A percentile compares a stretch with the other conserved stretches of the same genome.
These are phyloP conservation scores for Hystrix cristata DNA, from an alignment of 2,113 vertebrate species.

Conservation along the genomic window DNA sequence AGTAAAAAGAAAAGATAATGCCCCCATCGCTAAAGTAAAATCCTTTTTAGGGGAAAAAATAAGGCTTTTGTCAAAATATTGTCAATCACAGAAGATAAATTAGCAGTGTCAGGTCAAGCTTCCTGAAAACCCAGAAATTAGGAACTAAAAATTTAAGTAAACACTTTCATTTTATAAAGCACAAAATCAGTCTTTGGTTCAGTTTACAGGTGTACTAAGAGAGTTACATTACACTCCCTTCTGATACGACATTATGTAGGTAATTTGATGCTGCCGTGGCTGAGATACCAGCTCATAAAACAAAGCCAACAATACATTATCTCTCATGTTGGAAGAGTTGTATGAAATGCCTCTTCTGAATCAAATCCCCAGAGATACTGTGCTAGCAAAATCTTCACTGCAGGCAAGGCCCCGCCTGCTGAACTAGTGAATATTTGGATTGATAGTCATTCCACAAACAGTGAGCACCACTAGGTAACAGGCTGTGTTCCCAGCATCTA, in stretches of 20 bases:
- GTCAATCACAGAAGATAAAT: slow-evolving; percentile 31
- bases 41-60: not conserved
- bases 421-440: not conserved
- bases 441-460: not conserved
- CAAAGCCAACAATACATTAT: slow-evolving; percentile 29
- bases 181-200: slow-evolving; percentile 28
- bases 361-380: not conserved
- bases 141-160: slow-evolving; percentile 43
- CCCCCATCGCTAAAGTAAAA: slow-evolving; percentile 9
- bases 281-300: not conserved
- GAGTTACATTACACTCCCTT: not conserved
- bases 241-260: not conserved
- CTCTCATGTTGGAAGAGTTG: slow-evolving; percentile 50
- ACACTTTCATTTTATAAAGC: not conserved
- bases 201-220: not conserved
- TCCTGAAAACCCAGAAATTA: slow-evolving; percentile 13
- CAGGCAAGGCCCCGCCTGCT: not conserved
- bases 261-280: slow-evolving; percentile 27
- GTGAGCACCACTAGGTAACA: not conserved
- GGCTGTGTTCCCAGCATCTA: not conserved
- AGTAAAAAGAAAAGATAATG: slow-evolving; percentile 3
- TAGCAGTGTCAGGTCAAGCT: slow-evolving; percentile 36
- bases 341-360: slow-evolving; percentile 38
- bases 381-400: not conserved
- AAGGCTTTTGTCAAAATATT: slow-evolving; percentile 33